phyloP scores from a whole-genome alignment of 2,888 invertebrate species.

The Tetropium fuscum region DNA sequence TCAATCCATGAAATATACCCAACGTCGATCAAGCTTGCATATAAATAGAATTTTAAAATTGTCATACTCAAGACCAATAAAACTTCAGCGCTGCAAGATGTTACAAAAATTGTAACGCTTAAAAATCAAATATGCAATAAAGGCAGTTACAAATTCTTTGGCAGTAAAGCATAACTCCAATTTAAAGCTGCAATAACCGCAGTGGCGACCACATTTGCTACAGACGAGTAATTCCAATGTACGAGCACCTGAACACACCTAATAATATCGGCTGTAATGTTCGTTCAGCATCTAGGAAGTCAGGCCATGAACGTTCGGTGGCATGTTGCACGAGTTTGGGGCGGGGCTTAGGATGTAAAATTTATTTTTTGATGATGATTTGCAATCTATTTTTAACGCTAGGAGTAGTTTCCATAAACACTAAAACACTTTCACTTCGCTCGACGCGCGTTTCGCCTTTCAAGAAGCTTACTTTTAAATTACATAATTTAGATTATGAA shows the following conservation, averaged over 20 bases:
- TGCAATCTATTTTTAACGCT: too few species aligned
- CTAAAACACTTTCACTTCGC: too few species aligned
- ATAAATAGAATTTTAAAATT: neutral
- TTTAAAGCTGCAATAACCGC: constrained; percentile 20
- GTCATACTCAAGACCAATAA: constrained; percentile 1
- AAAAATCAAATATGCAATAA: constrained; percentile 25
- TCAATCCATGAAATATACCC: too few species aligned
- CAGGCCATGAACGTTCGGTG: neutral
- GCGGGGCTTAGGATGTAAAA: neutral
- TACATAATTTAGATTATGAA: too few species aligned
- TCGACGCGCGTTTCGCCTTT: too few species aligned
- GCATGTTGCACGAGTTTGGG: neutral
- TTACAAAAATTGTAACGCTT: constrained; percentile 7
- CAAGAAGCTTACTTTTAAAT: too few species aligned
- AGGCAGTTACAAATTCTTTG: constrained; percentile 17
- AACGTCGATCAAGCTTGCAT: too few species aligned
- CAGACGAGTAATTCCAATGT: constrained; percentile 15
- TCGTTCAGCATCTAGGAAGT: constrained; percentile 9
- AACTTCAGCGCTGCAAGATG: neutral
- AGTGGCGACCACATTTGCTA: constrained; percentile 11
- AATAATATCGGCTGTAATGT: constrained; percentile 5
- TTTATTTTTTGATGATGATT: too few species aligned
- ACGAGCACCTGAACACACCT: constrained; percentile 21
- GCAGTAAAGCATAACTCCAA: constrained; percentile 16
- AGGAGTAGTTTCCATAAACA: too few species aligned